Percentiles rank a stretch among this genome's conserved stretches.
Evolutionary conservation across 1,140 invertebrate genomes (phyloP).

Genomic region (Drosophila teissieri): DNA sequence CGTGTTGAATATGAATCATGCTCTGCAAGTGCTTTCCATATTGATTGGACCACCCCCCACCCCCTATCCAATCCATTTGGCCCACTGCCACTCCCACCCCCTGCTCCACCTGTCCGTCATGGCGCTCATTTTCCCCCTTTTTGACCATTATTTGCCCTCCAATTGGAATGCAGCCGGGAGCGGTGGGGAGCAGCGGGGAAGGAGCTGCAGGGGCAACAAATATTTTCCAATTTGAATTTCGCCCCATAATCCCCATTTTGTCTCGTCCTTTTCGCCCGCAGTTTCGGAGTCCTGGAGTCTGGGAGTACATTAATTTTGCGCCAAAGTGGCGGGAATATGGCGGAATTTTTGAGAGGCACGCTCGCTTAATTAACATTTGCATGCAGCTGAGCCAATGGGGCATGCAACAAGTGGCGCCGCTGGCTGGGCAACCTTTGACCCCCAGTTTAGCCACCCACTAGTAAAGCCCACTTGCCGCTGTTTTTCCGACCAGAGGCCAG

Average conservation of each 20-base stretch:
- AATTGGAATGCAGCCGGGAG: conserved; percentile 9
- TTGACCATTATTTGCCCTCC: conserved; percentile 20
- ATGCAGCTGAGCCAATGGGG: conserved; percentile 3
- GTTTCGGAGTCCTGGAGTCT: neutral
- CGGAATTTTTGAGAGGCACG: conserved; percentile 17
- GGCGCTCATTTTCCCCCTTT: conserved; percentile 19
- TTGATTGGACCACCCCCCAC: conserved; percentile 72
- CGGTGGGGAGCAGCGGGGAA: neutral
- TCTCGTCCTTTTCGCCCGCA: no score
- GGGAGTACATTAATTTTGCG: conserved; percentile 10
- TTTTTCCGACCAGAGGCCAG: neutral
- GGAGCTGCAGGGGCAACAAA: conserved; percentile 17
- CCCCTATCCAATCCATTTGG: no score
- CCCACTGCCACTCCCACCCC: neutral
- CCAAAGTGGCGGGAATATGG: neutral
- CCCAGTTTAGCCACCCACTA: neutral
- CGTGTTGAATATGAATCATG: conserved; percentile 73
- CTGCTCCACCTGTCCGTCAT: conserved; percentile 25
- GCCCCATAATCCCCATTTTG: neutral
- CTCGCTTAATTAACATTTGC: conserved; percentile 46
- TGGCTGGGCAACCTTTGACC: neutral
- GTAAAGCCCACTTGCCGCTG: neutral
- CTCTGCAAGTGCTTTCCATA: conserved; percentile 57
- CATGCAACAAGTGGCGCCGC: conserved; percentile 44
- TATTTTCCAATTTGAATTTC: conserved; percentile 48